Evolutionary conservation across 2,888 invertebrate species (phyloP), one percentile per base, ranked within the genome.

Genomic region (Drosophila lacicola): DNA sequence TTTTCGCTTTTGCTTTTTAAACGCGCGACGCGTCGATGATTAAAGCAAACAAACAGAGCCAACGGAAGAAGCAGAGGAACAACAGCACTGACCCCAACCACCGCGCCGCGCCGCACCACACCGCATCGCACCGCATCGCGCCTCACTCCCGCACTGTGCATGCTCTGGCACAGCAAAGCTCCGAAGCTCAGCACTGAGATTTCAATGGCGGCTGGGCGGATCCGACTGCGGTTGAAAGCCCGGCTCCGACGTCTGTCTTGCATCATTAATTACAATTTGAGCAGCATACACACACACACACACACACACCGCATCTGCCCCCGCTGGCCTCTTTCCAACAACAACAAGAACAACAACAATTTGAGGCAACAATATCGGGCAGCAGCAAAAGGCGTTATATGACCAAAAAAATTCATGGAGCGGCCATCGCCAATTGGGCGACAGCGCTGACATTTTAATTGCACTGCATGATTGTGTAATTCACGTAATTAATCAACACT

Each of bases 181-280:
- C 14, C 34, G 55, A 42, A 75, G 69, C 64, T 66, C 70, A 49
- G 46, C 42, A 56, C 78, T 57, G 77, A 74, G 77, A 78, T 78
- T 78, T 64, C 58, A 46, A 47, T 39, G 58, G 56, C 58, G 49
- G 47, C 55, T 39, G 58, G 54, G 47, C 58, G 60, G 56, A 68
- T 76, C 54, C 57, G 53, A 44, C 66, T 76, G 77, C 77, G 74
- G 68, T 74, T 62, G 66, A 62, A 67, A 67, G 29, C 55, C 47
- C 64, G 62, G 51, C 69, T 58, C 14, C 60, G 73, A 69, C 78
- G 72, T 70, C 82, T 83, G 82, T 77, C 82, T 78, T 85, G 88
- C 88, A 85, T 85, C 88, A 85, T 85, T 85, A 85, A 85, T 85
- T 85, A 85, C 84, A 85, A 88, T 85, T 85, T 85, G 79, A 84